Conservation (phyloP, 2,113 vertebrate genomes). For the Reinhardtius hippoglossoides region DNA sequence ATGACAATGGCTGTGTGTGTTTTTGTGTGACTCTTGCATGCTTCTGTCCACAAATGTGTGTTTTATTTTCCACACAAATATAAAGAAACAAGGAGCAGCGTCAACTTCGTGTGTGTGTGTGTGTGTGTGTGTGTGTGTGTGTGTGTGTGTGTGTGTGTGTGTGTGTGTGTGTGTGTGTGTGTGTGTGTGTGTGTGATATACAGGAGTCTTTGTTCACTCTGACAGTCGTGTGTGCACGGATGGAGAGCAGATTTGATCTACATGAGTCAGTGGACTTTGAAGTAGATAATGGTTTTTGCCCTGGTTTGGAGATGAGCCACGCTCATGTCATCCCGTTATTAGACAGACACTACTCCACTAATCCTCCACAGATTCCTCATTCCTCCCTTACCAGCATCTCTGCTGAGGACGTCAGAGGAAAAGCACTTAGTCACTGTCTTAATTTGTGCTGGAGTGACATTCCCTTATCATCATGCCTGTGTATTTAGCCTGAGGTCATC, state of each 20-base stretch:
- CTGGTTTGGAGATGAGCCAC: slow-evolving; percentile 53
- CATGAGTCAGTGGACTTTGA: slow-evolving; percentile 64
- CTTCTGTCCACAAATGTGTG: slow-evolving; percentile 29
- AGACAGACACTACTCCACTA: slow-evolving; percentile 32
- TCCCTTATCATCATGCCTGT: slow-evolving; percentile 30
- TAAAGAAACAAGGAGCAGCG: slow-evolving; percentile 22
- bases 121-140: too few species aligned
- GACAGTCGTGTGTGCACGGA: background rate
- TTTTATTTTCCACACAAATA: slow-evolving; percentile 38
- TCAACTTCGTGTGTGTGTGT: slow-evolving; percentile 25
- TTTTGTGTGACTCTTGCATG: slow-evolving; percentile 15
- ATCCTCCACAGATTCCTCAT: slow-evolving; percentile 35
- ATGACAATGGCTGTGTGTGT: slow-evolving; percentile 49
- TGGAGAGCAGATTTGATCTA: slow-evolving; percentile 43
- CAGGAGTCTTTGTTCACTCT: slow-evolving; percentile 58
- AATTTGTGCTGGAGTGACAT: slow-evolving; percentile 9
- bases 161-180: too few species aligned
- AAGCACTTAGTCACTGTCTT: slow-evolving; percentile 31
- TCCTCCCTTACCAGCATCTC: slow-evolving; percentile 10
- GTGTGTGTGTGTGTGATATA: background rate
- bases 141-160: too few species aligned
- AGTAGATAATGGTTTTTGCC: slow-evolving; percentile 61
- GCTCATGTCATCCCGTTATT: slow-evolving; percentile 47
- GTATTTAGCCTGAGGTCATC: slow-evolving; percentile 26
- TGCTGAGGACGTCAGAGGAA: slow-evolving; percentile 23